phyloP scores from a whole-genome alignment of 1,140 invertebrate species.

The Adoxophyes honmai region DNA sequence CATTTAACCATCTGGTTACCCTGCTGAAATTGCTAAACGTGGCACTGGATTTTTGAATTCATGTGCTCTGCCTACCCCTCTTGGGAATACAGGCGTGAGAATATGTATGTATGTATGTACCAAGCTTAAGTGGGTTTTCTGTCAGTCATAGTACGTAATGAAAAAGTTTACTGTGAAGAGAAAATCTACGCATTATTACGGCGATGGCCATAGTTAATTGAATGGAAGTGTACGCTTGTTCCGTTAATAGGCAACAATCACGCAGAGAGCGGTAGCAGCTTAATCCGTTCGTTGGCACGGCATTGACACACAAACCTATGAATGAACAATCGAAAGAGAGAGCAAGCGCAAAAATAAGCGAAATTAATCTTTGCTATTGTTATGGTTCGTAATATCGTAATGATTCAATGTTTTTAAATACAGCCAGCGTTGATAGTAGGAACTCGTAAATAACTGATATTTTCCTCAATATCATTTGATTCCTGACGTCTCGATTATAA shows the following conservation, averaged over 20 bases:
- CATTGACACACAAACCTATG: conserved; percentile 11
- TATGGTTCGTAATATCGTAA: conserved; percentile 1
- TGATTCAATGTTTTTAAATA: neutral
- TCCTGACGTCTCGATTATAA: no score
- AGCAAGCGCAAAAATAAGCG: neutral
- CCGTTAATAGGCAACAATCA: conserved; percentile 7
- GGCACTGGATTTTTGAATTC: no score
- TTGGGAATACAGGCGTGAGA: no score
- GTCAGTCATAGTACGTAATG: no score
- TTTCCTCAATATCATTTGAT: no score
- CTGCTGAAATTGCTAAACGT: no score
- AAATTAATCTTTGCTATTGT: neutral
- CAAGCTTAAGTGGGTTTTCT: no score
- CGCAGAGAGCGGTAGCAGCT: neutral
- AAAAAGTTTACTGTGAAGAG: neutral
- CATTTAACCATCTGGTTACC: no score
- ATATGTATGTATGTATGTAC: no score
- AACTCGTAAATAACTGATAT: no score
- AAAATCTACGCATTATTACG: neutral
- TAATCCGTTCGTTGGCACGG: conserved; percentile 1
- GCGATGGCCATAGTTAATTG: neutral
- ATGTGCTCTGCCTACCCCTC: no score
- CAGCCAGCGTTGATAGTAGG: no score
- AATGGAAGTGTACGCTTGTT: neutral
- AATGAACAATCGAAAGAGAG: conserved; percentile 9